These are phyloP conservation scores for Netelia melanura DNA, from an alignment of 2,888 invertebrate species.

Conservation along the genomic window DNA sequence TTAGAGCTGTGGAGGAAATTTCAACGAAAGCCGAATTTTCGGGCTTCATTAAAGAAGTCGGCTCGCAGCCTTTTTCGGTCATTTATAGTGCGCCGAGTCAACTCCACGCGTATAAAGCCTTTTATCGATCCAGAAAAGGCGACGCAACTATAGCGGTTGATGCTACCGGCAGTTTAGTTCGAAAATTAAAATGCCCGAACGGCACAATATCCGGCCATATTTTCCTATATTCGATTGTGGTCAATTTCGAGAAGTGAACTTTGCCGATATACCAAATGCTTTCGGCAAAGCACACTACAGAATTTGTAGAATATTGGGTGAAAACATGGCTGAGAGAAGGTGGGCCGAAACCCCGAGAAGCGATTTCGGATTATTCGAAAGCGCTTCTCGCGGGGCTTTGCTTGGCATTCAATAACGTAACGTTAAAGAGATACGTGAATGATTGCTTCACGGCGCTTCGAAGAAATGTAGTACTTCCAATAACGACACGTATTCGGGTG, in stretches of 20 bases:
- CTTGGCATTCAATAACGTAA: constrained; percentile 47
- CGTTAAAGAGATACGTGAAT: constrained; percentile 39
- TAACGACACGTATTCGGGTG: constrained; percentile 36
- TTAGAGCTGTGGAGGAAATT: neutral
- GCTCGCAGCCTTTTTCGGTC: constrained; percentile 83
- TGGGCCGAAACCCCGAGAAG: constrained; percentile 36
- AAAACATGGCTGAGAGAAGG: constrained; percentile 29
- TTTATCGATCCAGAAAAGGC: neutral
- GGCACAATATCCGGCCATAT: constrained; percentile 19
- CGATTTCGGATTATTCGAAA: constrained; percentile 29
- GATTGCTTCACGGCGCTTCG: constrained; percentile 11
- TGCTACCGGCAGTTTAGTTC: constrained; percentile 28
- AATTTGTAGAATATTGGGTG: constrained; percentile 49
- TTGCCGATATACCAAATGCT: constrained; percentile 34
- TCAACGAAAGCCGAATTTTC: constrained; percentile 85
- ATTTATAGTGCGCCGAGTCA: constrained; percentile 11
- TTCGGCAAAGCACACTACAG: constrained; percentile 46
- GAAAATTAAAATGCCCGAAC: neutral
- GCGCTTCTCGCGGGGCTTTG: constrained; percentile 46
- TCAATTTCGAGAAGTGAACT: constrained; percentile 18
- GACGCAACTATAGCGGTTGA: constrained; percentile 3
- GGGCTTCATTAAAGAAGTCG: constrained; percentile 85
- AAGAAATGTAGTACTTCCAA: neutral
- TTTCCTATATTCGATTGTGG: constrained; percentile 28
- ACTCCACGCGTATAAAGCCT: constrained; percentile 42